Conservation (phyloP, 2,888 invertebrate species). For the Shargacucullia verbasci region DNA sequence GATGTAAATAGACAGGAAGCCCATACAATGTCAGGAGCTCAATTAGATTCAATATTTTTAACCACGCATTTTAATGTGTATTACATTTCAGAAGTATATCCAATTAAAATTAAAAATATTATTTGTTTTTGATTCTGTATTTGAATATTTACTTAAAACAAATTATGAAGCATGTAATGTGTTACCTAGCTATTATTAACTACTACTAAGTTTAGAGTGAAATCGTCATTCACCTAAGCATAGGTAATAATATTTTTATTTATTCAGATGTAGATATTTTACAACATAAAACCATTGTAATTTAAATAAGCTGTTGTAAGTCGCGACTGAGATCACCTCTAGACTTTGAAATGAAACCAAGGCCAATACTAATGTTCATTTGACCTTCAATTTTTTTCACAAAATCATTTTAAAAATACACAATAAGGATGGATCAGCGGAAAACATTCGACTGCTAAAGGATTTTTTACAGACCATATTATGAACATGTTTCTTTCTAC, state of each 20-base stretch:
- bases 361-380: constrained; percentile 74
- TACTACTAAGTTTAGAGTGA: background rate
- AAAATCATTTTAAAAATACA: constrained; percentile 65
- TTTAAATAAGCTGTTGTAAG: constrained; percentile 76
- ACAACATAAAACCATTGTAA: constrained; percentile 78
- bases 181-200: background rate
- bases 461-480: constrained; percentile 41
- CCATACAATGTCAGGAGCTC: constrained; percentile 80
- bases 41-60: constrained; percentile 59
- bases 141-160: background rate
- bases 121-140: background rate
- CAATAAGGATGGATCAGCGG: constrained; percentile 52
- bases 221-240: constrained; percentile 10
- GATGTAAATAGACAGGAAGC: constrained; percentile 86
- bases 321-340: constrained; percentile 78
- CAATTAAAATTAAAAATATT: no score
- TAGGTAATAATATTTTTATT: constrained; percentile 50
- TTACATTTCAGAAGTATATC: background rate
- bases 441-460: constrained; percentile 42
- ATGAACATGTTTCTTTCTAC: constrained; percentile 9
- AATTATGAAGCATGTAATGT: background rate
- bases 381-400: constrained; percentile 76
- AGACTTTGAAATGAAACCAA: constrained; percentile 78
- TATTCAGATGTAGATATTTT: constrained; percentile 65
- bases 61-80: constrained; percentile 44